These are phyloP conservation scores for Trachelus iudaicus DNA, from an alignment of 2,888 invertebrate genomes.

Conservation along the genomic window DNA sequence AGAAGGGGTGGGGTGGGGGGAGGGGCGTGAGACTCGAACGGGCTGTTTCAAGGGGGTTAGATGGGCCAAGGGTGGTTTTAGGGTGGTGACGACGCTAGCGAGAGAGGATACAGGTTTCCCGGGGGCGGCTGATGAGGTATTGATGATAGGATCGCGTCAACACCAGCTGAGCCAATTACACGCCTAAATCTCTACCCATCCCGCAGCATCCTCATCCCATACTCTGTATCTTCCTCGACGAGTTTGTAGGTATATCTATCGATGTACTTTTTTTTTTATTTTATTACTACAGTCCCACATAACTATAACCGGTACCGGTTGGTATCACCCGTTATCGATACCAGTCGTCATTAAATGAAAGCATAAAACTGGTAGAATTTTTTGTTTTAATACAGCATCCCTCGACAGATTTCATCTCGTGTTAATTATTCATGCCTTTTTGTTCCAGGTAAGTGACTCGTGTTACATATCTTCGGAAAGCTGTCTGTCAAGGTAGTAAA, in stretches of 20 bases:
- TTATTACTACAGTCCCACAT: background rate
- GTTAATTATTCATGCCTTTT: background rate
- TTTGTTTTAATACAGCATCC: background rate
- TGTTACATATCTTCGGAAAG: background rate
- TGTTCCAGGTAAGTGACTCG: background rate
- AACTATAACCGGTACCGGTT: background rate
- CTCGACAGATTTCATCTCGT: background rate
- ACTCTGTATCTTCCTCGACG: background rate
- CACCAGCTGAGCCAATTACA: conserved; percentile 76
- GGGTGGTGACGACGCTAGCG: conserved; percentile 14
- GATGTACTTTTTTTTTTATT: background rate
- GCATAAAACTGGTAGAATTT: background rate
- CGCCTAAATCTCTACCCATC: conserved; percentile 62
- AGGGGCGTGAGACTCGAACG: conserved; percentile 4
- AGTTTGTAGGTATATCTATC: background rate
- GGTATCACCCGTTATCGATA: background rate
- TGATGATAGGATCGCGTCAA: conserved; percentile 73
- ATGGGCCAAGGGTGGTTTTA: conserved; percentile 19
- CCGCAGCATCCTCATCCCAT: conserved; percentile 29
- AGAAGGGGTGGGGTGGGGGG: conserved; percentile 12
- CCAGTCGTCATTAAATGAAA: background rate
- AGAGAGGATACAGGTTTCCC: conserved; percentile 61
- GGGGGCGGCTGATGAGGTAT: conserved; percentile 71
- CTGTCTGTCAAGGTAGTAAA: background rate
- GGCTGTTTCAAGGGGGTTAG: conserved; percentile 11